Percentiles rank a stretch among this genome's conserved stretches.
These are phyloP conservation scores for Stylophora pistillata DNA, from an alignment of 64 coral and sea anemone species.

Conservation along the genomic window DNA sequence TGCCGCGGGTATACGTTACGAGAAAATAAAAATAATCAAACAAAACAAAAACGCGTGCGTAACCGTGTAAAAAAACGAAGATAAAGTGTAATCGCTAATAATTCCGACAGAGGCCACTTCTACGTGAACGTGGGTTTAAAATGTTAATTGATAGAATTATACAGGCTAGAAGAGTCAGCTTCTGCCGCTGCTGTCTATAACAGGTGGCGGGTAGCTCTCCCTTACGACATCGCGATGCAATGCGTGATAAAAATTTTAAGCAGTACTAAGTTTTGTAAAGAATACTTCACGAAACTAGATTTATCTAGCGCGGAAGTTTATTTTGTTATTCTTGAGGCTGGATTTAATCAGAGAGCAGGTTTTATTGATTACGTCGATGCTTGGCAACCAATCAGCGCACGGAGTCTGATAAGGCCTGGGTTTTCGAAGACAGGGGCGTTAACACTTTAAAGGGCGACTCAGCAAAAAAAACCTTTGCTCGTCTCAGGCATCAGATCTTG, in stretches of 20 bases:
- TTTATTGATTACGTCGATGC: constrained; percentile 2
- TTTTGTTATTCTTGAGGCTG: not conserved
- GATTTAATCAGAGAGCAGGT: not conserved
- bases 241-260: not conserved
- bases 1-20: not conserved
- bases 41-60: not conserved
- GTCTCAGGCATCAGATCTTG: not conserved
- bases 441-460: not conserved
- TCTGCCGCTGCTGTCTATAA: not conserved
- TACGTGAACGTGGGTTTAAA: not conserved
- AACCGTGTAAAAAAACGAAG: not conserved
- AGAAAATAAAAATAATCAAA: not conserved
- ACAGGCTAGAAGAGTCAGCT: not conserved
- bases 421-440: not conserved
- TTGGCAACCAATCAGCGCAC: not conserved
- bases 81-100: not conserved
- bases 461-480: not conserved
- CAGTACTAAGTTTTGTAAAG: not conserved
- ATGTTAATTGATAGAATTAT: not conserved
- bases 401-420: not conserved
- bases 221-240: not conserved
- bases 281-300: not conserved
- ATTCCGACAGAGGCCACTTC: not conserved
- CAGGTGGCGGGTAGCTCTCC: not conserved
- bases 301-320: constrained; percentile 25